Evolutionary conservation across 2,888 invertebrate species (phyloP), one percentile per base, ranked within the genome.

Genomic region (Thecocarcelia acutangulata): DNA sequence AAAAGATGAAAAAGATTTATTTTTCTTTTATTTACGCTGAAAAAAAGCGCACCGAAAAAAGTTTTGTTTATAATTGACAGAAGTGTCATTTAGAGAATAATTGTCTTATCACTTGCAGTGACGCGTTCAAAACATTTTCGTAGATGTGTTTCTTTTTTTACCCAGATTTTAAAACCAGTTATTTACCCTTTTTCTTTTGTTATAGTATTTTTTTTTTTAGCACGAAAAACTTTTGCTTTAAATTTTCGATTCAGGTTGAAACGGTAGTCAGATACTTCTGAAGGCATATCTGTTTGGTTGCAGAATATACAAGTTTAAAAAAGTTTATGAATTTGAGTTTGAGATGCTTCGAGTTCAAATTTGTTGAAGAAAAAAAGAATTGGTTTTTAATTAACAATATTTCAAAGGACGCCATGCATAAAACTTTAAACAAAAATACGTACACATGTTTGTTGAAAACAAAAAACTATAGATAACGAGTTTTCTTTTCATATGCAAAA

Each of bases 81-180:
- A 84, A 80, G 80, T 84, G 84, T 84, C 83, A 77, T 83, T 83
- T 85, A 79, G 75, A 83, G 79, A 79, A 83, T 88, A 88, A 88
- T 88, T 88, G 88, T 87, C 88, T 87, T 88, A 88, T 88, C 88
- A 87, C 88, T 88, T 86, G 87, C 87, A 87, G 84, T 82, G 81
- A 86, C 87, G 85, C 80, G 85, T 85, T 79, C 85, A 85, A 86
- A 88, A 85, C 84, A 87, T 87, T 86, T 87, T 76, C 4, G 44
- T 83, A 83, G 84, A 85, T 85, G 86, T 84, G 3, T 33, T 33
- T 9, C 6, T 86, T 64, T 64, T 86, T 73, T 17, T 42, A 48
- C 33, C 17, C 33, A 70, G n/a, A 64, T 72, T 63, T 78, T 68
- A 33, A 13, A 13, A n/a, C 12, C 3, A 6, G 40, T 48, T 28